Percentiles rank a stretch among this genome's conserved stretches.
These are phyloP conservation scores for Meiosimyza decipiens DNA, from an alignment of 2,888 invertebrate genomes.

Conservation along the genomic window DNA sequence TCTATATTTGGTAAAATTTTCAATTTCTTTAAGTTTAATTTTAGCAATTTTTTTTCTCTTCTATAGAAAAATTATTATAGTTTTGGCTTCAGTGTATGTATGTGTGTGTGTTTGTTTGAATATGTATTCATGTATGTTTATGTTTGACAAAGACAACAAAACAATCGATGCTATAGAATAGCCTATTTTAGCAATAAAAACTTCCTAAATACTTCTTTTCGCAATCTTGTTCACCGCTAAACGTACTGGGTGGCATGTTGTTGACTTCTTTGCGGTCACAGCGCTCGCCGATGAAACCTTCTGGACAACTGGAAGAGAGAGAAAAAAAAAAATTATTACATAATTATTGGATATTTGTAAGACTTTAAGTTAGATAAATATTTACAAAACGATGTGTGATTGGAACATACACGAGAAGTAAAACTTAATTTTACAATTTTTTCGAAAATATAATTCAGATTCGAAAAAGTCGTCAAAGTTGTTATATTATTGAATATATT, in stretches of 20 bases:
- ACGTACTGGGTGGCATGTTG: constrained; percentile 66
- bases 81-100: constrained; percentile 26
- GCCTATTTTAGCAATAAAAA: constrained; percentile 68
- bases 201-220: constrained; percentile 64
- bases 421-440: too few species aligned
- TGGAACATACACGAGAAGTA: too few species aligned
- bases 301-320: constrained; percentile 62
- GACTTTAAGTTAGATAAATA: too few species aligned
- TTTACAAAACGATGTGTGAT: too few species aligned
- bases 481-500: too few species aligned
- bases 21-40: neutral
- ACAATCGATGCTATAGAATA: constrained; percentile 66
- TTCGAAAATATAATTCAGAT: too few species aligned
- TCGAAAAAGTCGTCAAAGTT: too few species aligned
- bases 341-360: too few species aligned
- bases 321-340: neutral
- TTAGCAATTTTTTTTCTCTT: constrained; percentile 33
- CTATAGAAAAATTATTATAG: constrained; percentile 25
- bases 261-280: constrained; percentile 64
- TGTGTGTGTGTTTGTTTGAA: constrained; percentile 41
- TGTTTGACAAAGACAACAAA: constrained; percentile 41
- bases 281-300: constrained; percentile 63
- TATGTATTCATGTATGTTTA: constrained; percentile 15
- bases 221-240: constrained; percentile 66
- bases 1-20: constrained; percentile 39